Evolutionary conservation across 2,113 vertebrate genomes (phyloP).

Genomic region (Bubalus kerabau): DNA sequence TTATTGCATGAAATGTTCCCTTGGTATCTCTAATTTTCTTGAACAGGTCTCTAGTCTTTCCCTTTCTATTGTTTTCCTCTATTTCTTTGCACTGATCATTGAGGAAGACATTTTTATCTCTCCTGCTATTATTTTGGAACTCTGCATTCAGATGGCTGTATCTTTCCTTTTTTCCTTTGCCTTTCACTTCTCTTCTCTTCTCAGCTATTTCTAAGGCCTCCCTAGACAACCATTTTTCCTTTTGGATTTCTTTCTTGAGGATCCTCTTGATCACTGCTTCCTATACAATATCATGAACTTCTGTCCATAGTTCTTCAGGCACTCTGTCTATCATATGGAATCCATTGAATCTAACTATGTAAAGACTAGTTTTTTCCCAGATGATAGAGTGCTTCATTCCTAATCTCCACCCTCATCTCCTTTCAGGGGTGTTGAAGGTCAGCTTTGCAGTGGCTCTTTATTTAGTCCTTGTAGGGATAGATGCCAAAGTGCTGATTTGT

Average conservation of each 20-base stretch:
- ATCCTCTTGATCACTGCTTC: not conserved
- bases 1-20: not conserved
- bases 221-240: not conserved
- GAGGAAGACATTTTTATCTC: not conserved
- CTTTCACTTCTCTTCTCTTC: not conserved
- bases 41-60: not conserved
- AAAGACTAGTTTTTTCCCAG: not conserved
- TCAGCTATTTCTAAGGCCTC: not conserved
- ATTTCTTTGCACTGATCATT: not conserved
- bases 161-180: not conserved
- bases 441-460: not conserved
- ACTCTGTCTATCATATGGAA: not conserved
- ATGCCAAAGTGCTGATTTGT: not conserved
- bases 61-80: not conserved
- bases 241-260: not conserved
- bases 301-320: not conserved
- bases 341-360: not conserved
- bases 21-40: not conserved
- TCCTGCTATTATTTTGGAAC: not conserved
- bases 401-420: not conserved
- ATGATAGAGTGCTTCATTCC: not conserved
- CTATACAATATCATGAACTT: not conserved
- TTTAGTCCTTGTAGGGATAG: not conserved
- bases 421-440: not conserved
- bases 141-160: not conserved